Evolutionary conservation across 2,888 invertebrate genomes (phyloP), one percentile per base, ranked within the genome.

Genomic region (Hoplodrina blanda): DNA sequence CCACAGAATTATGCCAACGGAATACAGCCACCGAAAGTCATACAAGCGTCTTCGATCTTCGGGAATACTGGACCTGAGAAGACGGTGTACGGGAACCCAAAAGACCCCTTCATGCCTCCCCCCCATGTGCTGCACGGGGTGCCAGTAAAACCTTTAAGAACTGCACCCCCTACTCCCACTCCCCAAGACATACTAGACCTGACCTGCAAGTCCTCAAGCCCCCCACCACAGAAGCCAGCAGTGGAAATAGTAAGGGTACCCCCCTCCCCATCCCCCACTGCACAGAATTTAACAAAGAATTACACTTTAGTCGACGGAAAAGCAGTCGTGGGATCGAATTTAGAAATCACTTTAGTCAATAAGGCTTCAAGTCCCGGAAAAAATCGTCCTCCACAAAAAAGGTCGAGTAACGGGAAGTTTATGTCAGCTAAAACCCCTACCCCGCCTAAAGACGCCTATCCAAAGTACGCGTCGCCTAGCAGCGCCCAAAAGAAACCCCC

Each of bases 21-120:
- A 0, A 87, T 91, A 0, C 90, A 89, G 62, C 94, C 94, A 13
- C 97, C 96, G 0, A 97, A 94, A 88, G 97, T 97, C 0, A 96
- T 96, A 11, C 97, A 97, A 85, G 97, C 96, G 0, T 97, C 96
- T 25, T 97, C 97, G 6, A 97, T 97, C 59, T 97, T 97, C 90
- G 96, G 97, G 0, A 96, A 96, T 1, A 83, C 89, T 0, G 95
- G 95, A 0, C 95, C 96, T 0, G 97, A 97, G 83, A 97, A 96
- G 84, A 97, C 96, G 0, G 97, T 97, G 0, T 98, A 98, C 82
- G 97, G 97, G 0, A 97, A 98, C 90, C 98, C 98, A 0, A 97
- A 97, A 86, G 97, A 97, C 84, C 96, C 97, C 4, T 95, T 97
- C 74, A 96, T 96, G 91, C 96, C 97, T 0, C 96, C 96, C 0